Conservation (phyloP, 2,797 vertebrate species). For the Falco naumanni region DNA sequence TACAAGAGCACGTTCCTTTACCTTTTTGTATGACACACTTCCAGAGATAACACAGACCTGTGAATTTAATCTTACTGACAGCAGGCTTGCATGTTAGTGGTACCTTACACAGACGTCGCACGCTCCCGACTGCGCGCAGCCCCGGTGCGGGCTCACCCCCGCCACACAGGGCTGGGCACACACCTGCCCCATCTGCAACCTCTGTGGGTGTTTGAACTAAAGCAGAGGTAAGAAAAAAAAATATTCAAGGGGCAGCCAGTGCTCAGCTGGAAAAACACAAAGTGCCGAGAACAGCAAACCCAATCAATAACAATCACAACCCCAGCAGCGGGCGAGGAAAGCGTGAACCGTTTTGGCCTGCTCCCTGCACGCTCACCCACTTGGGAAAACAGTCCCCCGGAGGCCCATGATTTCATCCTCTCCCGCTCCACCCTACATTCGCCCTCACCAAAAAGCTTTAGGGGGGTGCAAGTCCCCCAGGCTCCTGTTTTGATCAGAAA, state of each 20-base stretch:
- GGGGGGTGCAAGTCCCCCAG: background rate
- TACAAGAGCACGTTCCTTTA: background rate
- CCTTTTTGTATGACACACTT: background rate
- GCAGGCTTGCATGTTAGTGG: background rate
- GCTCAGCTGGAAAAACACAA: conserved; percentile 65
- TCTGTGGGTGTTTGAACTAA: background rate
- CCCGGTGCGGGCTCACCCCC: background rate
- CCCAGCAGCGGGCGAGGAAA: conserved; percentile 27
- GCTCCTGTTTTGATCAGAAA: background rate
- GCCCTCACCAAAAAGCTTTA: background rate
- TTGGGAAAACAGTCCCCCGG: background rate
- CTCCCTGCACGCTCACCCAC: conserved; percentile 13
- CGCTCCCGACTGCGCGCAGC: background rate
- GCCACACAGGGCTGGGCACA: background rate
- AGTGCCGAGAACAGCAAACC: conserved; percentile 66
- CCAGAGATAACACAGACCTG: background rate
- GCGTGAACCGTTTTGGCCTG: conserved; percentile 28
- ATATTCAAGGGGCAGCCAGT: background rate
- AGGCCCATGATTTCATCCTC: background rate
- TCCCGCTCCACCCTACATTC: background rate
- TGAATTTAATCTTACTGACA: background rate
- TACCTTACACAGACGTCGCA: background rate
- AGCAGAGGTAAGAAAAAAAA: background rate
- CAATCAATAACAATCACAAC: conserved; percentile 65
- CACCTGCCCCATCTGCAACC: background rate